Base-by-base conservation (phyloP, 2,113 vertebrate species). In the Rattus norvegicus region DNA sequence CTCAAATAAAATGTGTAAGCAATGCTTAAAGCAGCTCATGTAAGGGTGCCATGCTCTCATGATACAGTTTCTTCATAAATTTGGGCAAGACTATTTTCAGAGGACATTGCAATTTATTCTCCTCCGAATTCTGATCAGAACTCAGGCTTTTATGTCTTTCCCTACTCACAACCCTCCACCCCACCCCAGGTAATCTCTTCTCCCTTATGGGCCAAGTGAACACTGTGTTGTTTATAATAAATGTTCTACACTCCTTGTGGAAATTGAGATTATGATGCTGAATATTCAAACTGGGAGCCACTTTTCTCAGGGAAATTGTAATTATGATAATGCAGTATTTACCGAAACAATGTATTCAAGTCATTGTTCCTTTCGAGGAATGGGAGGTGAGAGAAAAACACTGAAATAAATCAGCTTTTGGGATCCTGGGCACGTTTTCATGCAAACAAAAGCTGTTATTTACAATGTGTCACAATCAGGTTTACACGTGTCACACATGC, bases 251-350 rank as follows among this genome's bases (percentile, higher is more conserved):
- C 95, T 97, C 63, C 30, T 96, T 93, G 88, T 87, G 84, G 95
- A 97, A 96, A 65, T 96, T 95, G 36, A 89, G 98, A 97, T 97
- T 49, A 16, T 83, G 65, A 95, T 92, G 59, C 94, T 97, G 69
- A 73, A 91, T 96, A 97, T 94, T 88, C 67, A 92, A 97, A 97
- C 13, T 92, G 73, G 70, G 97, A 97, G 76, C 83, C 22, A 89
- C 94, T 97, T 97, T 96, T 98, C 95, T 97, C 94, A 91, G 70
- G 83, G 73, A 98, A 97, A 97, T 80, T 63, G n/a, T 97, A 84
- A 87, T 97, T 98, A 97, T 92, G 56, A 88, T 92, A 97, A 98
- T 97, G 72, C 6, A 96, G 26, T 92, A 93, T 98, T 98, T 98
- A 97, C 89, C 22, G 93, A 93, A 86, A 92, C 36, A 96, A 39